Percentiles rank a stretch among this genome's conserved stretches.
Conservation (phyloP, 2,113 vertebrate species). For the Esox niger region DNA sequence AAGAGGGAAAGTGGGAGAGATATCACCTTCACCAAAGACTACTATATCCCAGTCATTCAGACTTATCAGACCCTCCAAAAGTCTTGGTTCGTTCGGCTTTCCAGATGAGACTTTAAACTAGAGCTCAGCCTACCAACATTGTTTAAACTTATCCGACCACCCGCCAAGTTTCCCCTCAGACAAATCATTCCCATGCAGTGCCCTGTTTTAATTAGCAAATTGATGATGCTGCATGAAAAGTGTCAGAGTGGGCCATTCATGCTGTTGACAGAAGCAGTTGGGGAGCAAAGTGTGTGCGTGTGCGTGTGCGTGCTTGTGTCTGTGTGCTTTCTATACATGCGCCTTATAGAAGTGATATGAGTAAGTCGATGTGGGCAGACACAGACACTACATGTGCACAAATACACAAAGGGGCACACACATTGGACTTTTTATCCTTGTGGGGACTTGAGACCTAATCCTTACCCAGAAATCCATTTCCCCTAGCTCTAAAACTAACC, state of each 20-base stretch:
- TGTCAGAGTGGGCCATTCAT: conserved; percentile 33
- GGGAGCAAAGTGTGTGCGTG: not conserved
- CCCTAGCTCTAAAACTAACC: no score
- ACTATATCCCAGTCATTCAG: not conserved
- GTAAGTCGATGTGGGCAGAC: not conserved
- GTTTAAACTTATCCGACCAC: conserved; percentile 29
- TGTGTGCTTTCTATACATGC: conserved; percentile 7
- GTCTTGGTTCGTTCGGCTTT: conserved; percentile 10
- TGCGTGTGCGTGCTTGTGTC: conserved; percentile 1
- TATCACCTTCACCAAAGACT: conserved; percentile 27
- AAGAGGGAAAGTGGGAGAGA: not conserved
- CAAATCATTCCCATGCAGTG: conserved; percentile 21
- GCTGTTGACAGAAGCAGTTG: conserved; percentile 20
- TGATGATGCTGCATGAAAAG: conserved; percentile 55
- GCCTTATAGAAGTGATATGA: not conserved
- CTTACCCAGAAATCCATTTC: no score
- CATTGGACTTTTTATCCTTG: no score
- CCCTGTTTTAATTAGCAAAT: conserved; percentile 56
- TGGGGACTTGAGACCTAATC: no score
- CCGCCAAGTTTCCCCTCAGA: not conserved
- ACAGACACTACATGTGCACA: not conserved
- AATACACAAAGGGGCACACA: conserved; percentile 1
- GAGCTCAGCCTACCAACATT: conserved; percentile 44
- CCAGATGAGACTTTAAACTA: not conserved
- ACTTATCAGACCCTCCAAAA: conserved; percentile 14